These are phyloP conservation scores for Saguinus midas DNA, from an alignment of 2,113 vertebrate genomes.

Conservation along the genomic window DNA sequence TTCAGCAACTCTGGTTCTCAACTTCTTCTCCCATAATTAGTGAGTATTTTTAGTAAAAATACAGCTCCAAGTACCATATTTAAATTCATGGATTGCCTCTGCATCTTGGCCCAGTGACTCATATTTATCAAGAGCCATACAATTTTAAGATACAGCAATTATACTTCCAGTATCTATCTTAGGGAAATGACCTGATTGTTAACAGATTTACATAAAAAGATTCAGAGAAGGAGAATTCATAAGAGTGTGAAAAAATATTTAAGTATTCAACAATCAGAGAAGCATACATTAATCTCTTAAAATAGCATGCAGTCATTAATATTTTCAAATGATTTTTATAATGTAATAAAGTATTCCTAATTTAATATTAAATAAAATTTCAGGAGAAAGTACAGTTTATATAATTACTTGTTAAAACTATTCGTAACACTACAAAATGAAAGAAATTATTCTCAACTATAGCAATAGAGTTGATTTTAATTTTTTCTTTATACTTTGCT, in stretches of 20 bases:
- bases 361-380: constrained; percentile 16
- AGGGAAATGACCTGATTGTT: not conserved
- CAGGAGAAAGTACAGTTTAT: not conserved
- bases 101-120: not conserved
- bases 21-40: not conserved
- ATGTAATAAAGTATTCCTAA: not conserved
- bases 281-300: not conserved
- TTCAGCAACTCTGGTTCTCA: not conserved
- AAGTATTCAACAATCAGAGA: not conserved
- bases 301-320: not conserved
- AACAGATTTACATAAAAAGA: not conserved
- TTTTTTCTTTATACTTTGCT: constrained; percentile 38
- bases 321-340: constrained; percentile 15
- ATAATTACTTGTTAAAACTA: constrained; percentile 32
- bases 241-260: not conserved
- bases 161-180: not conserved
- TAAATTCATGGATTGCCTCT: not conserved
- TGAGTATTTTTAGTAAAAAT: not conserved
- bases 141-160: not conserved
- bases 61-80: not conserved
- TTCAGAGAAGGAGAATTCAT: not conserved
- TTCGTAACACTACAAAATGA: not conserved
- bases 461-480: not conserved
- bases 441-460: constrained; percentile 25
- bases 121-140: not conserved